Percentiles rank a stretch among this genome's conserved stretches.
These are phyloP conservation scores for Digitonthophagus gazella DNA, from an alignment of 2,888 invertebrate species.

Conservation along the genomic window DNA sequence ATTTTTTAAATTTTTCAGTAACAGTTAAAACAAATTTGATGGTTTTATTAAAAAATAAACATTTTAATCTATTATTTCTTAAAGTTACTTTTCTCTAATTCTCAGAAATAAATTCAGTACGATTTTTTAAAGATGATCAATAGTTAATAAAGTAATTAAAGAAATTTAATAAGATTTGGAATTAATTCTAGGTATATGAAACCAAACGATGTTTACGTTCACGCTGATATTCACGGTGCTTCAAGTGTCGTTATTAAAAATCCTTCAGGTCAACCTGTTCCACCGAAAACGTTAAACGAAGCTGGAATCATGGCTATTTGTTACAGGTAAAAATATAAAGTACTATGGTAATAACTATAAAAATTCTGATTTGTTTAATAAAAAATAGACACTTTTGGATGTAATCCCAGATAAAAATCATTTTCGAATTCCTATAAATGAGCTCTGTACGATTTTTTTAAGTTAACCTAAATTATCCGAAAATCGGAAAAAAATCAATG, in stretches of 20 bases:
- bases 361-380: background rate
- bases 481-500: too few relatives aligned
- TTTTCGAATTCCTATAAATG: too few relatives aligned
- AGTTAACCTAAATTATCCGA: too few relatives aligned
- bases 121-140: background rate
- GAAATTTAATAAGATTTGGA: background rate
- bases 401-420: too few relatives aligned
- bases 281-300: conserved; percentile 94
- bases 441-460: too few relatives aligned
- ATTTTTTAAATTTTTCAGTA: background rate
- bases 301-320: conserved; percentile 96
- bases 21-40: too few relatives aligned
- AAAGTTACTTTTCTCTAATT: too few relatives aligned
- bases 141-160: conserved; percentile 6
- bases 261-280: conserved; percentile 66
- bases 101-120: too few relatives aligned
- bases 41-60: too few relatives aligned
- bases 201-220: conserved; percentile 88
- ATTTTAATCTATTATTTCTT: too few relatives aligned
- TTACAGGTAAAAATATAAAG: conserved; percentile 61
- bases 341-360: background rate
- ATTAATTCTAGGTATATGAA: conserved; percentile 61
- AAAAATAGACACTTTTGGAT: too few relatives aligned
- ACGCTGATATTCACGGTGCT: conserved; percentile 93
- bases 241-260: conserved; percentile 92